phyloP scores from a whole-genome alignment of 2,113 vertebrate species.

The Meriones unguiculatus region DNA sequence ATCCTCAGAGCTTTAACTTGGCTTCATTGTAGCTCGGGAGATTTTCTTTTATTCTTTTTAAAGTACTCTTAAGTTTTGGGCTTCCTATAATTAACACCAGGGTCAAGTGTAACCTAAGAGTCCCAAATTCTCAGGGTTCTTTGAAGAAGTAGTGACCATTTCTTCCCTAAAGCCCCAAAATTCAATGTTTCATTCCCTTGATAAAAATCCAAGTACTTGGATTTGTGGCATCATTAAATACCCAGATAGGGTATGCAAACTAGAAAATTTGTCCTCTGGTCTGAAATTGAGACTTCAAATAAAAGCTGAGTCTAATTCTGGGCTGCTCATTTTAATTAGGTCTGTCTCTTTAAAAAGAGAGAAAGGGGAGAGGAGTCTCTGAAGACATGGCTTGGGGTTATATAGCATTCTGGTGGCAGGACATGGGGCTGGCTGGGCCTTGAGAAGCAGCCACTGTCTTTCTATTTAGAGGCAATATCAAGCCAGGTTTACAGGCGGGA shows the following conservation, averaged over 20 bases:
- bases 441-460: neutral
- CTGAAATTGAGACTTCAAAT: neutral
- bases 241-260: neutral
- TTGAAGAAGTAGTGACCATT: constrained; percentile 56
- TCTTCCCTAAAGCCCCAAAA: constrained; percentile 37
- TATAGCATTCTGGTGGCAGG: neutral
- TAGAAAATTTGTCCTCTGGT: neutral
- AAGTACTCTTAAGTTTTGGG: constrained; percentile 60
- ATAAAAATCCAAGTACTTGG: neutral
- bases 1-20: constrained; percentile 67
- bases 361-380: neutral
- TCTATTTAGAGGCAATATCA: neutral
- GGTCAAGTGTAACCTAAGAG: constrained; percentile 52
- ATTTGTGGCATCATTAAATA: neutral
- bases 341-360: neutral
- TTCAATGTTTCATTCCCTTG: constrained; percentile 49
- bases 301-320: neutral
- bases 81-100: constrained; percentile 59
- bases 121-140: constrained; percentile 60
- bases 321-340: neutral
- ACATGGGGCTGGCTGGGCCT: neutral
- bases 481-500: neutral
- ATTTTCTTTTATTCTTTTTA: constrained; percentile 67
- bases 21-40: constrained; percentile 59
- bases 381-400: neutral